phyloP scores from a whole-genome alignment of 2,113 vertebrate genomes.

The Colossoma macropomum region DNA sequence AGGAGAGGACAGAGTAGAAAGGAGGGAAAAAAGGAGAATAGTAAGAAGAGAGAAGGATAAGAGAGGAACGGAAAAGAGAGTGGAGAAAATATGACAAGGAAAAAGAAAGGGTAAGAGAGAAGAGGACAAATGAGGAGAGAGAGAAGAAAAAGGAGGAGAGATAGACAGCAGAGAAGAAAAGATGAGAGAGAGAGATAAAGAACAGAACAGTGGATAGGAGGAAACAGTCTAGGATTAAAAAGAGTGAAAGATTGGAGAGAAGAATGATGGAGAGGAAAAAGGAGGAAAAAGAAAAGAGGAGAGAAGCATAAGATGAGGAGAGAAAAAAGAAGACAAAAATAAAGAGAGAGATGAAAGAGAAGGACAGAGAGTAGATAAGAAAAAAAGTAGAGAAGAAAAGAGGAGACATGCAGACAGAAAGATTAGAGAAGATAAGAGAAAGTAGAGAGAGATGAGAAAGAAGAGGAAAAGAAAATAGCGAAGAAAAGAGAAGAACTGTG shows the following conservation, averaged over 20 bases:
- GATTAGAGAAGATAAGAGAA: conserved; percentile 34
- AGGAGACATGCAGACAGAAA: no score
- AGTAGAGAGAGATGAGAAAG: not conserved
- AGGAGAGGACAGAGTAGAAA: not conserved
- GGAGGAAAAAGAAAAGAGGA: conserved; percentile 5
- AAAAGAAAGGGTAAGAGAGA: no score
- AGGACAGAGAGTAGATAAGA: not conserved
- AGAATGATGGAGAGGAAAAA: not conserved
- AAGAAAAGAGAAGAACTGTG: conserved; percentile 25
- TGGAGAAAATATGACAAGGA: no score
- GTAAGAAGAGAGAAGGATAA: no score
- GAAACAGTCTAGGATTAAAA: no score
- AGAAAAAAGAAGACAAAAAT: conserved; percentile 28
- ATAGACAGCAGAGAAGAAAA: no score
- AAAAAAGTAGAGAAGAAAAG: not conserved
- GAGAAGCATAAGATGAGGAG: conserved; percentile 14
- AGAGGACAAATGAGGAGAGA: not conserved
- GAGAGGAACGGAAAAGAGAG: no score
- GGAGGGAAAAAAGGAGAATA: no score
- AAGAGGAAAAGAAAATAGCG: not conserved
- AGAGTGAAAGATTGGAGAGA: no score
- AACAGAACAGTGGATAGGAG: no score
- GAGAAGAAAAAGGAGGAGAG: not conserved
- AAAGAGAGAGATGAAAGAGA: conserved; percentile 22
- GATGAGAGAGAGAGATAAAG: no score